These are phyloP conservation scores for Leptatherina wallacei DNA, from an alignment of 2,797 vertebrate species.

Conservation along the genomic window DNA sequence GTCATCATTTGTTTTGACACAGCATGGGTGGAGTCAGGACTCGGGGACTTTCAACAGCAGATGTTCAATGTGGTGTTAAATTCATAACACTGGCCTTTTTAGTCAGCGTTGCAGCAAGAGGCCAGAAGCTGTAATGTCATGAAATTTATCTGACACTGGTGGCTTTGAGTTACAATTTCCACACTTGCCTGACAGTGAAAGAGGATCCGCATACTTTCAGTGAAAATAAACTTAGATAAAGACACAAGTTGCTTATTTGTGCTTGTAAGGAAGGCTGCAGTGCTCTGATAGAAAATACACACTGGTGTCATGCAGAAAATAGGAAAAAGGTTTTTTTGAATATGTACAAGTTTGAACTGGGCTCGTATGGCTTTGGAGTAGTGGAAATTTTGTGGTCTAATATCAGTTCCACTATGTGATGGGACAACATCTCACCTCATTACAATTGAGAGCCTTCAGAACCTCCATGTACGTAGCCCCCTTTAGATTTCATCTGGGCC, in stretches of 20 bases:
- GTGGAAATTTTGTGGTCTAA: slow-evolving; percentile 13
- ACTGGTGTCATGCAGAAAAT: neutral
- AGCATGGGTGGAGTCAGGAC: neutral
- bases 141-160: neutral
- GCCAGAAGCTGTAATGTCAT: neutral
- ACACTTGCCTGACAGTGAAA: neutral
- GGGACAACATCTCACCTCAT: slow-evolving; percentile 61
- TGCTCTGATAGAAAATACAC: neutral
- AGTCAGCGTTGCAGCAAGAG: neutral
- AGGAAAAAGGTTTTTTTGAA: neutral
- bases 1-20: slow-evolving; percentile 6
- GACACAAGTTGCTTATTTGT: neutral
- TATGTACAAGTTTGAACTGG: neutral
- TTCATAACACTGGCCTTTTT: neutral
- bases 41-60: neutral
- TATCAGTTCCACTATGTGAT: slow-evolving; percentile 5
- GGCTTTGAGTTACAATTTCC: slow-evolving; percentile 1
- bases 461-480: slow-evolving; percentile 79
- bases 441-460: slow-evolving; percentile 82
- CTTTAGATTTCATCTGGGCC: slow-evolving; percentile 92
- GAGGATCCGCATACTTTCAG: neutral
- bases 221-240: neutral
- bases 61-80: neutral
- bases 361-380: neutral
- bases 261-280: neutral